Evolutionary conservation across 37 sponge, comb jelly and placozoan species (phyloP), one percentile per base, ranked within the genome.

Genomic region (Ianthella basta): DNA sequence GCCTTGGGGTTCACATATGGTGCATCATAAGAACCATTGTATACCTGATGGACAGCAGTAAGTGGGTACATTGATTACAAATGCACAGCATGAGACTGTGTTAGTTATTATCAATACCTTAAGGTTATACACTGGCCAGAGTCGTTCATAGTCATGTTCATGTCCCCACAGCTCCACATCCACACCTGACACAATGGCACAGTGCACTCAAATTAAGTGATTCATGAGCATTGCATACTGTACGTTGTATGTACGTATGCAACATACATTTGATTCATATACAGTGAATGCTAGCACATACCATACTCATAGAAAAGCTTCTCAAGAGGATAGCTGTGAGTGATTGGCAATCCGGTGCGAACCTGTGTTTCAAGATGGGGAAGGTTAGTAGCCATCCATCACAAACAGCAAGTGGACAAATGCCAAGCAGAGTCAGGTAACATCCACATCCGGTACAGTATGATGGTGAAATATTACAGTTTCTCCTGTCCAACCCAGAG

Each of bases 61-160:
- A 27, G 10, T 13, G 5, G 12, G 13, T 61, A 61, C 29, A 13
- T 5, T 10, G 4, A 27, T n/a, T n/a, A n/a, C n/a, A n/a, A n/a
- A n/a, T n/a, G n/a, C n/a, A n/a, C n/a, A n/a, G n/a, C n/a, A n/a
- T n/a, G 64, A 4, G 64, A 61, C 64, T 61, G 24, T 15, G 18
- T 5, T 27, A 4, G 64, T 12, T 61, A 10, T 2, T 10, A 27
- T 32, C 2, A 2, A 10, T 70, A 70, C 84, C 30, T 39, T 83
- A 13, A 15, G 30, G 55, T 88, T 61, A 65, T 88, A 88, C 13
- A 88, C 59, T 68, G 89, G 89, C 89, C 84, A 88, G 10, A 84
- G 44, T 30, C 89, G 37, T 54, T 88, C 89, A 79, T 88, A 88
- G 12, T 55, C 39, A 44, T 88, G 89, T 59, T 90, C 84, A 79